Evolutionary conservation across 1,140 invertebrate species (phyloP), one percentile per base, ranked within the genome.

Genomic region (Anthonomus grandis): DNA sequence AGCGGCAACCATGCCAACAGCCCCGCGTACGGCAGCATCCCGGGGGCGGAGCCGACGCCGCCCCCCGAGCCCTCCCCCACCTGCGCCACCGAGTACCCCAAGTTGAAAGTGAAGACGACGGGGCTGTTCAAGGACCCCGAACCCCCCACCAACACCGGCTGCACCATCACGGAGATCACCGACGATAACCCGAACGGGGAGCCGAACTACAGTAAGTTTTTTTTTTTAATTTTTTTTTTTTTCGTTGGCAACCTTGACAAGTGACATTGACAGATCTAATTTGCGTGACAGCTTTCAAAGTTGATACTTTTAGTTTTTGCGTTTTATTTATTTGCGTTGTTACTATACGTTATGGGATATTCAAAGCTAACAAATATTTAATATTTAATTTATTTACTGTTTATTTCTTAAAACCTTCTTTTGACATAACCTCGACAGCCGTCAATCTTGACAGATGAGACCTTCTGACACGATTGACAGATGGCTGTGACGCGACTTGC

Each of bases 81-180:
- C 15, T 48, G 59, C 1, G 34, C 62, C 2, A 38, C 59, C 4
- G 66, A 68, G 15, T 70, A 65, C 57, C 69, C 69, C n/a, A 71
- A 71, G 37, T 70, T 71, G 18, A 57, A 68, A 27, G 70, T 71
- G 12, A 71, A 70, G 47, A 69, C 68, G 6, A 70, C 68, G 3
- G 69, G 69, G 25, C 52, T 71, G 31, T 62, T 71, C 3, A 70
- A 70, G 52, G 69, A 71, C 53, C 56, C 69, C 1, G 22, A 67
- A 17, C 52, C 58, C 3, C n/a, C n/a, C n/a, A n/a, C n/a, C n/a
- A 4, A 12, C 1, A 9, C 22, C 4, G 27, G 55, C 3, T 58
- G 55, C 23, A 69, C 67, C 31, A 69, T 71, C 19, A 71, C 67
- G 8, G 69, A 71, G 57, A 71, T 71, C 27, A 69, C 64, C 0